Base-by-base conservation (phyloP, 2,113 vertebrate species). In the Choloepus hoffmanni region DNA sequence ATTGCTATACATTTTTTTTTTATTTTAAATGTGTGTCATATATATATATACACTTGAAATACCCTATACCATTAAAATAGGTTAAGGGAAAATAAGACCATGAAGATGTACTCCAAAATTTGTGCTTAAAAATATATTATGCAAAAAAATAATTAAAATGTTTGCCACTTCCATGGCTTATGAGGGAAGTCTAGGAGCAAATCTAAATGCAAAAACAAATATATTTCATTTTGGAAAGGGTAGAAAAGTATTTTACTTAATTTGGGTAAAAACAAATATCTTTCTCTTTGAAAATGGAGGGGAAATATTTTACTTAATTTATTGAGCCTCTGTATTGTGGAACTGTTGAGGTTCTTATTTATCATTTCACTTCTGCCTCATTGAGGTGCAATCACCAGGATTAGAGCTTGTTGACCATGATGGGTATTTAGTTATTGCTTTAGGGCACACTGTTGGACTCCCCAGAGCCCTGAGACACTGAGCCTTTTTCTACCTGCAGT, bases 311-410 rank as follows among this genome's bases (percentile, higher is more conserved):
- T 11, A 2, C 36, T 90, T 30, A 92, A 85, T 70, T 68, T 63
- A 15, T 48, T 63, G 90, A 43, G 60, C 21, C 28, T 7, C 43
- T 53, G 28, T 26, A 10, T 24, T 62, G 70, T 74, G 2, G 30
- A 43, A 67, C 45, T 13, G 43, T 91, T 89, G 63, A 78, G 86
- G 50, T 89, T 86, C 53, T n/a, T 36, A 4, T 73, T 96, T 67
- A 33, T 96, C 74, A 92, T 95, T 96, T 92, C 70, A 40, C 90
- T 96, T 87, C 11, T 70, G 77, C 43, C 76, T 87, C 13, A 58
- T 2, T 50, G 92, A 97, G 78, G 70, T 55, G 89, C 81, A 96
- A 92, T 97, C 98, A 97, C 76, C 85, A 94, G 95, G 95, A 97
- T 96, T 91, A 96, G 94, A 95, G 92, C 85, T 96, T 72, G 0